Base-by-base conservation (phyloP, 2,797 vertebrate genomes). In the Catostomus latipinnis region DNA sequence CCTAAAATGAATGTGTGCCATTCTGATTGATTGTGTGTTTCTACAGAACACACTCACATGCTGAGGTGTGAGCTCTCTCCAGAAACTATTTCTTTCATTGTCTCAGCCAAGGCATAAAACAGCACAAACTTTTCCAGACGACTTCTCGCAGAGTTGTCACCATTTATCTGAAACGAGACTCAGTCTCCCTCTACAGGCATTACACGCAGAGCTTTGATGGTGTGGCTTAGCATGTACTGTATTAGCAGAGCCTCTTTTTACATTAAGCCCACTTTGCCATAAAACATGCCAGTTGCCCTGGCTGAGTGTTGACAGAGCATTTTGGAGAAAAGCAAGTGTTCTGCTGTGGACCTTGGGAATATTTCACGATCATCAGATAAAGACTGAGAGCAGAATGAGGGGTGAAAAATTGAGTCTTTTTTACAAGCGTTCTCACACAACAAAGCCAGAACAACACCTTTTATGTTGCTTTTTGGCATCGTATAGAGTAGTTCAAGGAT, bases 251-350 rank as follows among this genome's bases (percentile, higher is more conserved):
- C 74, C 80, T 83, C 72, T 88, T 88, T 90, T 87, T 80, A 86
- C 53, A 69, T 82, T 80, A 77, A 81, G 80, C 82, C 69, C 70
- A 53, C 62, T 52, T 12, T 76, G 80, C 78, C 81, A 84, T 91
- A 88, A 91, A 91, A 89, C 84, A 89, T 89, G 89, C 91, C 89
- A 90, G 81, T 88, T 56, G 73, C 61, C 10, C 61, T 18, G 46
- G 34, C 13, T 65, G n/a, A 75, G 61, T 56, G 61, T 22, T 66
- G 50, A 70, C 84, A 78, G 83, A 72, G 9, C 81, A 65, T 22
- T 67, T 83, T 76, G 57, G 82, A 84, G 79, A 74, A 67, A 81
- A 5, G 12, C 34, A 62, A 84, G 63, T 8, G 46, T 60, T 46
- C 62, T 84, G 68, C 63, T 82, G 76, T 87, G 83, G 87, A 82